Evolutionary conservation across 2,113 vertebrate species (phyloP).

Genomic region (Caretta caretta): DNA sequence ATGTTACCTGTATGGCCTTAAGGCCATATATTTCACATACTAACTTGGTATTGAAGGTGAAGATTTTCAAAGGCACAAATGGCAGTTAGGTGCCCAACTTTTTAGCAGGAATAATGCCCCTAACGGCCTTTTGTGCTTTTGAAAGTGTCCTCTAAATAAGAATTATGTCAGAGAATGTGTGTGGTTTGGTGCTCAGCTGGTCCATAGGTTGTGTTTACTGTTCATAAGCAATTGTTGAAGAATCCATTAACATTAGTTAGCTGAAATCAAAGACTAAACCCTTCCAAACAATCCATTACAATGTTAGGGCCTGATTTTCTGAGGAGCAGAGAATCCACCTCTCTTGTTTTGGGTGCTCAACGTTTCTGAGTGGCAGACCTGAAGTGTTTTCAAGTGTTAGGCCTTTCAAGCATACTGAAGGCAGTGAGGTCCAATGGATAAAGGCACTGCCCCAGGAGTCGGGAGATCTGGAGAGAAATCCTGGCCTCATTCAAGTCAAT

Average conservation of each 20-base stretch:
- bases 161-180: neutral
- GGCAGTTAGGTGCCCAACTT: neutral
- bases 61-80: neutral
- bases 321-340: too few relatives aligned
- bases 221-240: neutral
- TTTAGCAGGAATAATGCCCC: neutral
- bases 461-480: too few relatives aligned
- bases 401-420: neutral
- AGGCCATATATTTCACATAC: neutral
- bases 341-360: too few relatives aligned
- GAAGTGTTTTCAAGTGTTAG: neutral
- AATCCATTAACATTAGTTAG: neutral
- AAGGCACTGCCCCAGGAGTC: too few relatives aligned
- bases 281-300: neutral
- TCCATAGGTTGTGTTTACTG: neutral
- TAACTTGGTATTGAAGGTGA: neutral
- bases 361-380: fast-evolving
- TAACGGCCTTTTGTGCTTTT: neutral
- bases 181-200: too few relatives aligned
- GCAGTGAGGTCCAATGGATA: too few relatives aligned
- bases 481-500: too few relatives aligned
- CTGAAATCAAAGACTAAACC: neutral
- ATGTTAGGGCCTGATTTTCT: too few relatives aligned
- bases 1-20: neutral
- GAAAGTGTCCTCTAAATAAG: neutral